A percentile compares a stretch with the other conserved stretches of the same genome.
Evolutionary conservation across 2,888 invertebrate species (phyloP).

Genomic region (Erebia ligea): DNA sequence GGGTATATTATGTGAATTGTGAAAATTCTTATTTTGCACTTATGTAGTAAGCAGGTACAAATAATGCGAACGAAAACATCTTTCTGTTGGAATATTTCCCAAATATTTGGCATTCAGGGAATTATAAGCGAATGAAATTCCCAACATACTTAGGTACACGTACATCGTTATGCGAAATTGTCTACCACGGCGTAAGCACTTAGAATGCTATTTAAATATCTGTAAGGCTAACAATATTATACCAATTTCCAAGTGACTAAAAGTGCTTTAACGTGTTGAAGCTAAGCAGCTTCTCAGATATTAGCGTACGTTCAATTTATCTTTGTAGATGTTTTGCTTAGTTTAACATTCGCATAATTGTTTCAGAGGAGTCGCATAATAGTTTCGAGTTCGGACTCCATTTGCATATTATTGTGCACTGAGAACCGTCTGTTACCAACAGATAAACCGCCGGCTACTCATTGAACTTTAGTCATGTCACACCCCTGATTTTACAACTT

Average conservation of each 20-base stretch:
- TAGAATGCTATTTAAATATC: neutral
- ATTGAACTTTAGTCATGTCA: conserved; percentile 3
- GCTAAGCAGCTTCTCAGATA: conserved; percentile 1
- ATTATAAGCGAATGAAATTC: conserved; percentile 5
- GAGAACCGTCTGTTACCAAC: conserved; percentile 10
- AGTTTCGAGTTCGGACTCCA: neutral
- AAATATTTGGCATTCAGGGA: neutral
- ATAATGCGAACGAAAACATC: neutral
- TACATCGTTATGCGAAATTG: neutral
- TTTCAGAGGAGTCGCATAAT: conserved; percentile 8
- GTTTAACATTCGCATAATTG: conserved; percentile 17
- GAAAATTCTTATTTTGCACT: too few relatives aligned
- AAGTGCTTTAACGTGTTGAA: neutral
- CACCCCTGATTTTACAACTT: conserved; percentile 13
- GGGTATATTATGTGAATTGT: too few relatives aligned
- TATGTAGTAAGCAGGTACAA: too few relatives aligned
- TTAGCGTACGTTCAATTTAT: conserved; percentile 9
- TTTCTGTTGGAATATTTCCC: neutral
- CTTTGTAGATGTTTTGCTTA: conserved; percentile 11
- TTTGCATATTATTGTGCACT: conserved; percentile 25
- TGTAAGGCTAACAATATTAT: neutral
- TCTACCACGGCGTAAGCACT: neutral
- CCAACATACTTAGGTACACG: neutral
- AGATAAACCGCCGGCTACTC: conserved; percentile 24
- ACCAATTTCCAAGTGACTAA: conserved; percentile 1